Percentiles rank a stretch among this genome's conserved stretches.
Conservation (phyloP, 2,888 invertebrate genomes). For the Carpatolechia fugitivella region DNA sequence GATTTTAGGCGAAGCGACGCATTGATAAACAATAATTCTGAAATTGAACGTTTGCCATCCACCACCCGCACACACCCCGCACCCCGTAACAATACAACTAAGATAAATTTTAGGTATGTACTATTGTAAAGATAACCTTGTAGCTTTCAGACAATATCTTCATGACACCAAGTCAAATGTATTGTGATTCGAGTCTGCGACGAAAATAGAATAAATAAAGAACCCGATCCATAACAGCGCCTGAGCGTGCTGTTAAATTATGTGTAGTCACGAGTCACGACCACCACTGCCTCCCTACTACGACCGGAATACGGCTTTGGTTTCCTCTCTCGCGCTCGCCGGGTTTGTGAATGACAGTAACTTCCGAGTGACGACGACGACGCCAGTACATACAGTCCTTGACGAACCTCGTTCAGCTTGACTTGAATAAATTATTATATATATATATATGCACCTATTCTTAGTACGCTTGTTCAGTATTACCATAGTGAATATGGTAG, state of each 20-base stretch:
- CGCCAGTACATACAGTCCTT: slow-evolving; percentile 32
- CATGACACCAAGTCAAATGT: background rate
- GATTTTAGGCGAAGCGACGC: too few species aligned
- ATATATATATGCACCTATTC: too few species aligned
- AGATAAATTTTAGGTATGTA: too few species aligned
- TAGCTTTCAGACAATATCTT: background rate
- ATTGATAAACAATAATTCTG: too few species aligned
- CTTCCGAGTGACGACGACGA: slow-evolving; percentile 39
- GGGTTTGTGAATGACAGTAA: slow-evolving; percentile 33
- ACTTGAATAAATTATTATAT: slow-evolving; percentile 29
- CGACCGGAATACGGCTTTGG: slow-evolving; percentile 25
- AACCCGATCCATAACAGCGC: background rate
- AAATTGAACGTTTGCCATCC: too few species aligned
- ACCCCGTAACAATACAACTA: too few species aligned
- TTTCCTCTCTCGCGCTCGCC: slow-evolving; percentile 31
- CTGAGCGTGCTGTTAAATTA: slow-evolving; percentile 19
- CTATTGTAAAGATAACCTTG: background rate
- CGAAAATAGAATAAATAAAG: slow-evolving; percentile 9
- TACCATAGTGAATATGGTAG: too few species aligned
- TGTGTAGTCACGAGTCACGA: slow-evolving; percentile 23
- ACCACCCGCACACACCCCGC: too few species aligned
- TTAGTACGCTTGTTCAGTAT: too few species aligned
- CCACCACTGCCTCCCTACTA: slow-evolving; percentile 21
- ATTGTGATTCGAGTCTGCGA: background rate
- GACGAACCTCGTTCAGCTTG: slow-evolving; percentile 28